Base-by-base conservation (phyloP, 2,113 vertebrate genomes). In the Coryphaenoides rupestris region DNA sequence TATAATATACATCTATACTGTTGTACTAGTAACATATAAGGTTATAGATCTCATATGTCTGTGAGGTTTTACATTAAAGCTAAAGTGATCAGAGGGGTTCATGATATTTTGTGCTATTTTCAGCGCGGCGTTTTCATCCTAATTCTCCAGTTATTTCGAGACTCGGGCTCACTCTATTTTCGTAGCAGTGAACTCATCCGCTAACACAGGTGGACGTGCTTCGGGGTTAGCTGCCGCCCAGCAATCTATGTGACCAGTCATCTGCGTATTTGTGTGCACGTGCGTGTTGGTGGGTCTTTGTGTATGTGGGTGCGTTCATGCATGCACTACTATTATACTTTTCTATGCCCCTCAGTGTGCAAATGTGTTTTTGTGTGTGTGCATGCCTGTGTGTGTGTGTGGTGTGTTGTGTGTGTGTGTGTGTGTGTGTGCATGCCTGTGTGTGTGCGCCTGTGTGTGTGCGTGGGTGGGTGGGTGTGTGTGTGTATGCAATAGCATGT, bases 101-200 rank as follows among this genome's bases (percentile, higher is more conserved):
- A 40, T 10, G 5, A 12, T 40, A 40, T 40, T 40, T n/a, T 40
- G 10, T 45, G 52, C 17, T 59, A 76, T 21, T 69, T 66, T 75
- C 60, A 61, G 45, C 23, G 0, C 10, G 5, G 19, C 33, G 66
- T 45, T 63, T 22, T 59, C 10, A 58, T 65, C 55, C 52, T 76
- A 69, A 76, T 80, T 79, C 72, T 68, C 60, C 15, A 21, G 65
- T 77, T 88, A 86, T 82, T 87, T 86, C 65, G 72, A 81, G 80
- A 28, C 63, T 1, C 66, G 28, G 53, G 21, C 72, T 28, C 21
- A 12, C 23, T 22, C 52, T 76, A 80, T 84, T 81, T 88, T 87
- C 77, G 57, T 47, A 68, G 82, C 58, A 65, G 57, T 65, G 66
- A 83, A 84, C 85, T 80, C 73, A 59, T 73, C 65, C 4, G 0